Base-by-base conservation (phyloP, 2,113 vertebrate genomes). In the Anoplopoma fimbria region DNA sequence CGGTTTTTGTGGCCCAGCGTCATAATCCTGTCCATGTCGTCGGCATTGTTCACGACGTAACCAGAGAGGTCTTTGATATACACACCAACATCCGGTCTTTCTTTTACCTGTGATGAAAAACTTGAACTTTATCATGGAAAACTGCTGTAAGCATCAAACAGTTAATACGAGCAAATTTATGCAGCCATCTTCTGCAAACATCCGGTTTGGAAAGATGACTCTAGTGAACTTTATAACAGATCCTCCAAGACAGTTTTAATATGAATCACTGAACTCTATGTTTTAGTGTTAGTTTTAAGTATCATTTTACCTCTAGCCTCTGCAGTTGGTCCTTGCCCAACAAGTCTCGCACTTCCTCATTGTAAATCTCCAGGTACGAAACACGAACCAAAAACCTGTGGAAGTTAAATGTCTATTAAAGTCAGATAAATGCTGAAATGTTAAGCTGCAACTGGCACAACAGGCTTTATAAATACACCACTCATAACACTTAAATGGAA, bases 21-120 rank as follows among this genome's bases (percentile, higher is more conserved):
- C 98, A 99, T 99, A 91, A 99, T 99, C 81, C 97, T 95, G 92
- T 99, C 98, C 98, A 99, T 99, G 75, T 99, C 98, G 67, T 99
- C 98, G 62, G 98, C 98, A 90, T 99, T 99, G 93, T 99, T 99
- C 42, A 99, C 98, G 0, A 99, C 98, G n/a, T 99, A 99, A 65
- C 97, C 97, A 79, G 97, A 97, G 19, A 99, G 95, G 90, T 99
- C 98, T 94, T 99, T 99, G 93, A 99, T 99, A 87, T 99, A 99
- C 63, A 99, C 98, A 36, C 98, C 98, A 79, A 99, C 97, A 87
- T 99, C 98, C 63, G 98, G 98, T 80, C 98, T 97, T 93, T 99
- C 98, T 95, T 99, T 99, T 62, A 99, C 98, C 98, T 99, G 91
- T 21, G 1, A 63, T n/a, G 13, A 8, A 57, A 77, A 69, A 57